Evolutionary conservation across 2,113 vertebrate species (phyloP), one percentile per base, ranked within the genome.

Genomic region (Elephas maximus): DNA sequence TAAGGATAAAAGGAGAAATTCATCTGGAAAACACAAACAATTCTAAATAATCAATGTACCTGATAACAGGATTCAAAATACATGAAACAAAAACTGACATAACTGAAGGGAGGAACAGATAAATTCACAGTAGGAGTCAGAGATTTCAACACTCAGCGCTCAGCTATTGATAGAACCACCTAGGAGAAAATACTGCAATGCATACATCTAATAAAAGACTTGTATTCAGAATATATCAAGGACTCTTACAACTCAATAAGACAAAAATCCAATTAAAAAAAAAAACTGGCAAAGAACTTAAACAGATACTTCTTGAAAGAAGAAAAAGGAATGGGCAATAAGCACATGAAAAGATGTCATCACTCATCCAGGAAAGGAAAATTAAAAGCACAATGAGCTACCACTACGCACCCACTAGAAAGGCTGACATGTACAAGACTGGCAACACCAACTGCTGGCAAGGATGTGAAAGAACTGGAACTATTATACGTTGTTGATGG

Each of bases 161-260:
- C 44, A 37, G n/a, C 81, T 60, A 80, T 48, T 62, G 17, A 80
- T 21, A 82, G 48, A 82, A 69, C 21, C 51, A 53, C 83, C 28
- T 21, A 65, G 11, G 8, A 73, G n/a, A 90, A 84, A 93, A 78
- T 69, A 88, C 84, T 93, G 30, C 20, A 91, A 79, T 60, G 53
- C 6, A 60, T 51, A 3, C 44, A 62, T 62, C 10, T 77, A 60
- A 90, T 87, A 96, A 92, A 78, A 28, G 1, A 44, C n/a, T 78
- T 92, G 17, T 28, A 71, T 71, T 17, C 23, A 26, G 62, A 90
- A 62, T 45, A 71, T 45, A 73, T 23, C 48, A 81, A 94, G 24
- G 91, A 78, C 23, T 71, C 33, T 78, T 92, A 90, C 24, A 90
- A 78, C n/a, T 87, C 62, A 94, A 74, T 73, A 74, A 65, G 62